Conservation (phyloP, 2,797 vertebrate species). For the Trichosurus vulpecula region DNA sequence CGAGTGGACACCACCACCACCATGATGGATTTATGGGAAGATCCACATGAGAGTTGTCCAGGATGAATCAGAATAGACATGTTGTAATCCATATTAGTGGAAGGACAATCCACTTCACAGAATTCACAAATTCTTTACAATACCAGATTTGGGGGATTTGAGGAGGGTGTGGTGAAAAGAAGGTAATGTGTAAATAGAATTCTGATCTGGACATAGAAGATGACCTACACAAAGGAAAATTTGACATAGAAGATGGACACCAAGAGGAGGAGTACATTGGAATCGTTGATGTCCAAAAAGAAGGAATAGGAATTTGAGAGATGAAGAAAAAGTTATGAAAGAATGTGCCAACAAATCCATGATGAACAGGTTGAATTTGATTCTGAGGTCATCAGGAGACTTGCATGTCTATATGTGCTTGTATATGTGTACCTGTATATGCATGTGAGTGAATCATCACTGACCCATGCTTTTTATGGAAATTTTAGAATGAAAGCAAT, state of each 20-base stretch:
- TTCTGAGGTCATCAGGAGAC: background rate
- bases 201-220: background rate
- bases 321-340: background rate
- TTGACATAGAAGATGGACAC: background rate
- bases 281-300: background rate
- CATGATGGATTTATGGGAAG: background rate
- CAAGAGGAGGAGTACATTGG: background rate
- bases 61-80: background rate
- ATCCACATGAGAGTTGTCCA: background rate
- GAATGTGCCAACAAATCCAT: background rate
- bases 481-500: constrained; percentile 48
- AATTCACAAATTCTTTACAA: background rate
- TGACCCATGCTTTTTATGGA: constrained; percentile 17
- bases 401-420: background rate
- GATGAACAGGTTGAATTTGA: background rate
- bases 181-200: background rate
- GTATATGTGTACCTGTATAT: background rate
- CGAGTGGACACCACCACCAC: background rate
- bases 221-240: background rate
- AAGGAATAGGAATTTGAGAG: background rate
- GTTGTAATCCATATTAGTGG: background rate
- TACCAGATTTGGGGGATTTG: background rate
- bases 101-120: background rate
- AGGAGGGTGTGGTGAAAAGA: background rate
- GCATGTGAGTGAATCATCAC: constrained; percentile 9